phyloP scores from a whole-genome alignment of 1,140 invertebrate genomes.

The Heliothis virescens region DNA sequence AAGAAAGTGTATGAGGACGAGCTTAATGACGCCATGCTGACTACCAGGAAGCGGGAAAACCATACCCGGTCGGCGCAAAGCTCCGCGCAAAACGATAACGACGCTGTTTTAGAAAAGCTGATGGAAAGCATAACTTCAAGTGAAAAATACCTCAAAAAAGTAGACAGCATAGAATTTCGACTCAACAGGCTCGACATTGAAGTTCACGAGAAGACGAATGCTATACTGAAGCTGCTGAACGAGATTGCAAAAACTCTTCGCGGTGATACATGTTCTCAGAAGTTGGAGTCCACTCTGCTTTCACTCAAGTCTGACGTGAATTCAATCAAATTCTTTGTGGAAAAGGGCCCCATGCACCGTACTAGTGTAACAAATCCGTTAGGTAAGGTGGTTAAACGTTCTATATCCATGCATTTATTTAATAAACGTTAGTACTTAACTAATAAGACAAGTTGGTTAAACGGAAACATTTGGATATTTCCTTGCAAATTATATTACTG shows the following conservation, averaged over 20 bases:
- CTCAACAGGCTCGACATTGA: constrained; percentile 79
- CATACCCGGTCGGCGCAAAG: constrained; percentile 60
- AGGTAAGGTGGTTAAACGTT: not conserved
- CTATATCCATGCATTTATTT: no score
- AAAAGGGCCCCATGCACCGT: constrained; percentile 52
- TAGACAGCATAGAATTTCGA: constrained; percentile 79
- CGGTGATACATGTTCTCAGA: constrained; percentile 56
- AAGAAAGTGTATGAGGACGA: constrained; percentile 78
- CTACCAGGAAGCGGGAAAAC: constrained; percentile 67
- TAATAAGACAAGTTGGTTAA: no score
- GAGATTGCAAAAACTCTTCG: constrained; percentile 67
- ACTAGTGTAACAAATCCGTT: not conserved
- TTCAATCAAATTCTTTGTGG: constrained; percentile 63
- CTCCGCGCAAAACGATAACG: constrained; percentile 63
- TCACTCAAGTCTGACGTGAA: constrained; percentile 64
- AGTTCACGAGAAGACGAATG: constrained; percentile 79
- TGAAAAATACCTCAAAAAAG: constrained; percentile 79
- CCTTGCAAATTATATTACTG: no score
- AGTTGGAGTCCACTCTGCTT: constrained; percentile 63
- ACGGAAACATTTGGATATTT: no score
- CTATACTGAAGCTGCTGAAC: constrained; percentile 71
- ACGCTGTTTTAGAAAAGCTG: constrained; percentile 76
- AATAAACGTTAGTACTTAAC: no score
- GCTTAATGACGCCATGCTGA: constrained; percentile 72
- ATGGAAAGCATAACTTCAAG: constrained; percentile 78